Percentiles rank a stretch among this genome's conserved stretches.
These are phyloP conservation scores for Tachuris rubrigastra DNA, from an alignment of 2,113 vertebrate species.

Conservation along the genomic window DNA sequence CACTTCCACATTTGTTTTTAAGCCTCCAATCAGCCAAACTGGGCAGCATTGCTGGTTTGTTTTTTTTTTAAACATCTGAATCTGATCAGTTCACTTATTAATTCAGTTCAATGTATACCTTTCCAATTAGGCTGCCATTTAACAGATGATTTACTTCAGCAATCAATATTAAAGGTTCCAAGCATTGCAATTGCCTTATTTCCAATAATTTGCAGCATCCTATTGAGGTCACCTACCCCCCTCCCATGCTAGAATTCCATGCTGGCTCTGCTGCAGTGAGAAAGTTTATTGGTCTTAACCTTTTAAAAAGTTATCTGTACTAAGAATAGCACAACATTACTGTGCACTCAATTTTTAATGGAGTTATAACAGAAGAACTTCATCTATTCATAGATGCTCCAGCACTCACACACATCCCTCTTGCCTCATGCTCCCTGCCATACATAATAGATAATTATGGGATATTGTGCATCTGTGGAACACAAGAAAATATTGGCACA, in stretches of 20 bases:
- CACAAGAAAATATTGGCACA: background rate
- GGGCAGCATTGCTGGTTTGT: background rate
- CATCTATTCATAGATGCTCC: slow-evolving; percentile 25
- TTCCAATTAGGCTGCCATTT: slow-evolving; percentile 45
- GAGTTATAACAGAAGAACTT: slow-evolving; percentile 7
- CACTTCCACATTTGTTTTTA: background rate
- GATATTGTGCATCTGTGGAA: background rate
- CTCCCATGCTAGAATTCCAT: background rate
- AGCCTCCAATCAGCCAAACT: background rate
- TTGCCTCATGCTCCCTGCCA: background rate
- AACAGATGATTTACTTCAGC: slow-evolving; percentile 30
- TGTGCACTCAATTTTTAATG: slow-evolving; percentile 64
- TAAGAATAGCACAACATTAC: slow-evolving; percentile 56
- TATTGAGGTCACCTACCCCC: background rate
- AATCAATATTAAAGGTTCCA: slow-evolving; percentile 57
- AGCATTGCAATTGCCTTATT: slow-evolving; percentile 44
- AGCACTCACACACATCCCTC: background rate
- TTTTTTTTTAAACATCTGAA: slow-evolving; percentile 1
- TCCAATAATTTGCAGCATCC: slow-evolving; percentile 51
- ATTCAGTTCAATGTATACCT: background rate
- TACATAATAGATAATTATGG: background rate
- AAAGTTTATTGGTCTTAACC: slow-evolving; percentile 30
- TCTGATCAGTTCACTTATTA: slow-evolving; percentile 34
- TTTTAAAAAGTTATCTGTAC: slow-evolving; percentile 50
- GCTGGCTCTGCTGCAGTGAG: background rate